These are phyloP conservation scores for Vespertilio murinus DNA, from an alignment of 2,797 vertebrate species.

Conservation along the genomic window DNA sequence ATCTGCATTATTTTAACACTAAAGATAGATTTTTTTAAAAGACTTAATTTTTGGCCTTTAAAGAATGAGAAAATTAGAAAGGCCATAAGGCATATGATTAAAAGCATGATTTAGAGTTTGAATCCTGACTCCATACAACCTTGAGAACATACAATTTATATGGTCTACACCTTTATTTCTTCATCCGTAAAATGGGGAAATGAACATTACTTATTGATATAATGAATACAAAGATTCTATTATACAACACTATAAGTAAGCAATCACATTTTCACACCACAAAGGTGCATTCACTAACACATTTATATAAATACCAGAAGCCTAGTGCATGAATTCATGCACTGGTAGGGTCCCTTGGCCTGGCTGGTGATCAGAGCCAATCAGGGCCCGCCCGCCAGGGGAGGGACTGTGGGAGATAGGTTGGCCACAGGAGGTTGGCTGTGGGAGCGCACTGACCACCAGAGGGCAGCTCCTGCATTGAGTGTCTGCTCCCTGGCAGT, in stretches of 20 bases:
- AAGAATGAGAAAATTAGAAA: neutral
- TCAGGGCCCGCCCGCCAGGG: too few species aligned
- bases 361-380: too few species aligned
- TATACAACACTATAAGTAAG: neutral
- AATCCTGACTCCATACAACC: neutral
- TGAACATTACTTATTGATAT: neutral
- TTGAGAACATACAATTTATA: neutral
- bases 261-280: neutral
- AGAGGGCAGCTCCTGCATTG: too few species aligned
- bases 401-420: too few species aligned
- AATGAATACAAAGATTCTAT: neutral
- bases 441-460: too few species aligned
- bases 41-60: neutral
- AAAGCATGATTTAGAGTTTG: neutral
- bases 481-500: too few species aligned
- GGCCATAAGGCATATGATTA: neutral
- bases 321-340: too few species aligned
- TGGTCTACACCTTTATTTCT: neutral
- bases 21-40: neutral
- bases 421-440: too few species aligned
- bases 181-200: neutral
- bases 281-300: neutral
- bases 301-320: neutral
- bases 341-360: too few species aligned
- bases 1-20: too few species aligned